Conservation (phyloP, 2,113 vertebrate genomes). For the Pungitius pungitius region DNA sequence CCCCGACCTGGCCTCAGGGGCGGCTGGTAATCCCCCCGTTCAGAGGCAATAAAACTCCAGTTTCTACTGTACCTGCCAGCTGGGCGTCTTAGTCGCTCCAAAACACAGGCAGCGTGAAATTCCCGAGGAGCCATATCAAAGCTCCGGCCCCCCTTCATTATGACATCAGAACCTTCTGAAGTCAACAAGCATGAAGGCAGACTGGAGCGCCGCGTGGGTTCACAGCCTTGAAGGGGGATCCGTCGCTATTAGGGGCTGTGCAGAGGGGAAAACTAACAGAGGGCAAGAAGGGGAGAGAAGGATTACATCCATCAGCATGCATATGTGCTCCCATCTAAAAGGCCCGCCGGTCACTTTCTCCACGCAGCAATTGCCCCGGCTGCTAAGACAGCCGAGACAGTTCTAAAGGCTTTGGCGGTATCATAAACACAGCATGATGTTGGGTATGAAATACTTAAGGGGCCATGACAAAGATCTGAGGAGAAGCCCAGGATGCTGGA, state of each 20-base stretch:
- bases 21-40: constrained; percentile 72
- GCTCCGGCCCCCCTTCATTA: constrained; percentile 72
- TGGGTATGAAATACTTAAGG: constrained; percentile 66
- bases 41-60: constrained; percentile 79
- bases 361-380: constrained; percentile 56
- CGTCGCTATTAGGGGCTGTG: constrained; percentile 43
- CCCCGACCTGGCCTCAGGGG: constrained; percentile 54
- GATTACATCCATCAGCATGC: constrained; percentile 74
- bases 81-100: constrained; percentile 65
- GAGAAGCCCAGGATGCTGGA: constrained; percentile 30
- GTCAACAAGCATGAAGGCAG: constrained; percentile 83
- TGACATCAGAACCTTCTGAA: constrained; percentile 84
- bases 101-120: constrained; percentile 81
- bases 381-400: constrained; percentile 66
- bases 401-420: constrained; percentile 64
- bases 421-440: constrained; percentile 69
- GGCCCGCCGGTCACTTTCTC: constrained; percentile 49
- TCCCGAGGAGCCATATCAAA: constrained; percentile 79
- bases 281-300: constrained; percentile 60
- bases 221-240: constrained; percentile 73
- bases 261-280: constrained; percentile 41
- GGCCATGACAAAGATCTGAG: constrained; percentile 52
- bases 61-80: constrained; percentile 86
- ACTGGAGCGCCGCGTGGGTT: constrained; percentile 69
- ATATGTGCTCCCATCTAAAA: constrained; percentile 67